Base-by-base conservation (phyloP, 2,888 invertebrate genomes). In the Drosophila crucigera region DNA sequence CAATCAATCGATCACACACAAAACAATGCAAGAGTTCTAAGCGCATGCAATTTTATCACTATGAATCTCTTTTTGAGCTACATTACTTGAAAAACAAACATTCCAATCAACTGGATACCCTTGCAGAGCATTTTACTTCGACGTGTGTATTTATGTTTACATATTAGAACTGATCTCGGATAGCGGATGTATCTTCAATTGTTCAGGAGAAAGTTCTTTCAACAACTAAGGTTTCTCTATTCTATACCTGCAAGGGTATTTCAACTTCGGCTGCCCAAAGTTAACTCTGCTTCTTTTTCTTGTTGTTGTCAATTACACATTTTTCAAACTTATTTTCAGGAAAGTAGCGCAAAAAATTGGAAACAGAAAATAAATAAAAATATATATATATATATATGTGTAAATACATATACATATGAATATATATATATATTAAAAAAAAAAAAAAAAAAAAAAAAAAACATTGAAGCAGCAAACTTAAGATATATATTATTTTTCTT, bases 21-120 rank as follows among this genome's bases (percentile, higher is more conserved):
- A 31, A n/a, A 22, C n/a, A 56, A 64, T 63, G 33, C 50, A 52
- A 39, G n/a, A 49, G 22, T n/a, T 72, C n/a, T 52, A 67, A 11
- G 22, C 49, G 37, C 72, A 77, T 77, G 76, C 75, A 76, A 61
- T 59, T 43, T 59, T 67, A 62, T 58, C 59, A 41, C n/a, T 52
- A 58, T 68, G 37, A 41, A 50, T 30, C 28, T 39, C 19, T 28
- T 31, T 49, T 39, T 35, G 39, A n/a, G 35, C 54, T 60, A 58
- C 31, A 28, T 61, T 58, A 75, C 56, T 60, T 30, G 25, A 54
- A 33, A 25, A 30, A 66, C 62, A 71, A 71, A 52, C 59, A 71
- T 52, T 71, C 52, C 41, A 55, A 16, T n/a, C n/a, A 16, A 14
- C n/a, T 49, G 35, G 28, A 63, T 39, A 62, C 28, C 54, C 68